These are phyloP conservation scores for Drosophila pseudoobscura DNA, from an alignment of 1,140 invertebrate genomes.

Conservation along the genomic window DNA sequence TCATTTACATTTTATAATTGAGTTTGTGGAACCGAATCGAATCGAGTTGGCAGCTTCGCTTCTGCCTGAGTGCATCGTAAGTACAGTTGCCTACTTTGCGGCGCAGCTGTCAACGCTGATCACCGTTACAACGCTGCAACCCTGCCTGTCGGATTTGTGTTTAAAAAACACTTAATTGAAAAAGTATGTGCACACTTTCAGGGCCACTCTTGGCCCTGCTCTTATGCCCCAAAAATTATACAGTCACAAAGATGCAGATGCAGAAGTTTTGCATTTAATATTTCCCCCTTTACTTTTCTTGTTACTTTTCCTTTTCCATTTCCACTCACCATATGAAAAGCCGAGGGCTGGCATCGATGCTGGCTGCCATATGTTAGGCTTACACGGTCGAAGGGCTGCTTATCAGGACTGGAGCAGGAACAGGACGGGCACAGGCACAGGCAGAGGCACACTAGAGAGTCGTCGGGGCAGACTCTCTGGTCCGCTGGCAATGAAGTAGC, in stretches of 20 bases:
- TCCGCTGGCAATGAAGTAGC: constrained; percentile 61
- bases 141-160: constrained; percentile 7
- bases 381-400: constrained; percentile 33
- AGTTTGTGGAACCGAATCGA: constrained; percentile 11
- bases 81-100: not conserved
- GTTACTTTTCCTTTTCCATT: not conserved
- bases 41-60: not conserved
- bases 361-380: constrained; percentile 70
- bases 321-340: constrained; percentile 53
- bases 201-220: no score
- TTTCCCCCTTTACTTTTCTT: not conserved
- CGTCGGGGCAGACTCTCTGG: constrained; percentile 46
- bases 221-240: no score
- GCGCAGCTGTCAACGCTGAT: not conserved
- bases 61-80: not conserved
- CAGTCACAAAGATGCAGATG: not conserved
- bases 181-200: constrained; percentile 1
- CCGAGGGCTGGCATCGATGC: constrained; percentile 59
- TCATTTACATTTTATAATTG: constrained; percentile 50
- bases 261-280: constrained; percentile 4
- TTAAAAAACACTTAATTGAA: constrained; percentile 10
- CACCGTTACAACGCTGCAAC: not conserved
- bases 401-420: constrained; percentile 35
- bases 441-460: constrained; percentile 12
- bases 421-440: constrained; percentile 21